A percentile compares a stretch with the other conserved stretches of the same genome.
Evolutionary conservation across 2,113 vertebrate species (phyloP).

Genomic region (Lepus europaeus): DNA sequence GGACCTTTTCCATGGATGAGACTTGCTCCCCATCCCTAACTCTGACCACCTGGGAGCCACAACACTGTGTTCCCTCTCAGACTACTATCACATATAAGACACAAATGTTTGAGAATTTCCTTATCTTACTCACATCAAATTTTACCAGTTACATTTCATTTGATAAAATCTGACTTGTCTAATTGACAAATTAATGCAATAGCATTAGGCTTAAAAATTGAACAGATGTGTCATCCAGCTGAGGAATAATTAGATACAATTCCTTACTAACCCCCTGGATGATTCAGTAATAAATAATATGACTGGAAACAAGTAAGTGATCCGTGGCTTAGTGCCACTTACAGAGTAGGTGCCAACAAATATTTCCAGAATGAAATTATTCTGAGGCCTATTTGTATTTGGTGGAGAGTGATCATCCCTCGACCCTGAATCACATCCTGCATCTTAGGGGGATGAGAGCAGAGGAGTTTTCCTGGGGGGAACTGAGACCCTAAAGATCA

Average conservation of each 20-base stretch:
- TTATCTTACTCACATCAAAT: background rate
- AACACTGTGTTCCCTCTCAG: accelerated
- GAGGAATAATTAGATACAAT: background rate
- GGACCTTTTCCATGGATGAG: background rate
- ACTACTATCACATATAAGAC: background rate
- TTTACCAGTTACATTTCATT: background rate
- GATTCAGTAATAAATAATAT: background rate
- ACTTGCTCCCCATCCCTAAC: no score
- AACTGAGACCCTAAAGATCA: background rate
- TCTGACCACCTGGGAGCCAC: background rate
- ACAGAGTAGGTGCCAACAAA: background rate
- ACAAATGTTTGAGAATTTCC: background rate
- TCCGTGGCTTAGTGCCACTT: background rate
- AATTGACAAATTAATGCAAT: background rate
- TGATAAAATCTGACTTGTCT: background rate
- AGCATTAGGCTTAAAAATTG: background rate
- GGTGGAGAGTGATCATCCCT: background rate
- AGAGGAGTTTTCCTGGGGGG: background rate
- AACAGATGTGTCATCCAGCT: background rate
- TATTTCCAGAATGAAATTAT: conserved; percentile 51
- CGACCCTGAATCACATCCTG: conserved; percentile 8
- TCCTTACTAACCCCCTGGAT: background rate
- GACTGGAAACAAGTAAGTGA: background rate
- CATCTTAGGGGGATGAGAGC: background rate
- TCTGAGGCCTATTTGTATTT: conserved; percentile 28